Base-by-base conservation (phyloP, 2,797 vertebrate species). In the Cyprinella venusta region DNA sequence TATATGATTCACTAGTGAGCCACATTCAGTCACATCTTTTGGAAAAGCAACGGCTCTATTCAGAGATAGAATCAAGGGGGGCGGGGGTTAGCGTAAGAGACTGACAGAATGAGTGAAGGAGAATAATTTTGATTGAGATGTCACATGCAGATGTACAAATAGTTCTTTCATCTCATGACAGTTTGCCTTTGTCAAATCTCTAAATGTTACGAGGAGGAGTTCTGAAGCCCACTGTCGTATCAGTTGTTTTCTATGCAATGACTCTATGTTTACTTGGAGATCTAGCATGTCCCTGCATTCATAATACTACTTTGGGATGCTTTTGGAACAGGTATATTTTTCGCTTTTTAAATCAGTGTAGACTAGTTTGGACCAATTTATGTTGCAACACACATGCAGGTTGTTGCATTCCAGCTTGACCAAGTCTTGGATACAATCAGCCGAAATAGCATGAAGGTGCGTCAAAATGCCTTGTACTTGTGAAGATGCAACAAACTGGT, bases 131-230 rank as follows among this genome's bases (percentile, higher is more conserved):
- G 92, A 93, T 86, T 84, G 89, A 90, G 86, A 91, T 76, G 86
- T 86, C 88, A 89, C 85, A 72, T 64, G 84, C 18, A 89, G 86
- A 90, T 85, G 36, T 83, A 84, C 85, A 87, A 80, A 84, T 16
- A 69, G 19, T 86, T 90, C 88, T 91, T 93, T 92, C 91, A 93
- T 42, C 16, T 76, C 77, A 54, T 93, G 93, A 93, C 92, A 93
- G 91, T 92, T 88, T 52, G 24, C 71, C 84, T 91, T 88, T 88
- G 85, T 89, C 76, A 84, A 83, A 85, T 89, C 82, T 82, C 71
- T 85, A 64, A 87, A 86, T 83, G 89, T 80, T 85, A 82, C 9
- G 45, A 40, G 81, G 83, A 82, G 84, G 86, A 85, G 86, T 83
- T 82, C 52, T 72, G 67, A 80, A 84, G 81, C 86, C 70, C 79